Percentiles rank a stretch among this genome's conserved stretches.
Evolutionary conservation across 2,888 invertebrate genomes (phyloP).

Genomic region (Megaustenia siamemsis): DNA sequence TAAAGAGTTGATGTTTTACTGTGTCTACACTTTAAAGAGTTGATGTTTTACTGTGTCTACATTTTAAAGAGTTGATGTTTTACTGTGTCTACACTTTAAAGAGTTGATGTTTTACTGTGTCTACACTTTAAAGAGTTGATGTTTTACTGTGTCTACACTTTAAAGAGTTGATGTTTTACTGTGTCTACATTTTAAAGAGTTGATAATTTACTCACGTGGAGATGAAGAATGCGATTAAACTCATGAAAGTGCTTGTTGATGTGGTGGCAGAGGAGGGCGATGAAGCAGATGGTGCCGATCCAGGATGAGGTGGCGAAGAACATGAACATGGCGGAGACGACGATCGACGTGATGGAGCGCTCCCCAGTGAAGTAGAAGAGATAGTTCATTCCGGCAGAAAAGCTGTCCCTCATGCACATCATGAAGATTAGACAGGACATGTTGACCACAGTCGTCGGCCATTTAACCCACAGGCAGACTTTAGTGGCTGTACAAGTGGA

Average conservation of each 20-base stretch:
- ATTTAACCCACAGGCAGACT: background rate
- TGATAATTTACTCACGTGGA: slow-evolving; percentile 31
- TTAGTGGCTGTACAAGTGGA: background rate
- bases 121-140: too few relatives aligned
- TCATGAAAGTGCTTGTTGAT: slow-evolving; percentile 15
- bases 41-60: too few relatives aligned
- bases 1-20: too few relatives aligned
- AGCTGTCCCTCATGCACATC: slow-evolving; percentile 9
- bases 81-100: too few relatives aligned
- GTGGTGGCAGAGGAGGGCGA: background rate
- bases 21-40: too few relatives aligned
- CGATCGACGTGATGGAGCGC: background rate
- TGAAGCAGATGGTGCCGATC: background rate
- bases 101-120: too few relatives aligned
- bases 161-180: too few relatives aligned
- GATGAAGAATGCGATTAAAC: background rate
- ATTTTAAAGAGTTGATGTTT: too few relatives aligned
- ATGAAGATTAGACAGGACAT: background rate
- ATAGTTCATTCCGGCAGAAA: slow-evolving; percentile 34
- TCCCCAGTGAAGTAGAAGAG: slow-evolving; percentile 13
- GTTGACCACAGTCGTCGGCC: background rate
- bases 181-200: background rate
- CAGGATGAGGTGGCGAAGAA: background rate
- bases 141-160: too few relatives aligned
- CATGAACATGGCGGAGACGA: background rate